Evolutionary conservation across 2,797 vertebrate species (phyloP).

Genomic region (Lycodopsis pacificus): DNA sequence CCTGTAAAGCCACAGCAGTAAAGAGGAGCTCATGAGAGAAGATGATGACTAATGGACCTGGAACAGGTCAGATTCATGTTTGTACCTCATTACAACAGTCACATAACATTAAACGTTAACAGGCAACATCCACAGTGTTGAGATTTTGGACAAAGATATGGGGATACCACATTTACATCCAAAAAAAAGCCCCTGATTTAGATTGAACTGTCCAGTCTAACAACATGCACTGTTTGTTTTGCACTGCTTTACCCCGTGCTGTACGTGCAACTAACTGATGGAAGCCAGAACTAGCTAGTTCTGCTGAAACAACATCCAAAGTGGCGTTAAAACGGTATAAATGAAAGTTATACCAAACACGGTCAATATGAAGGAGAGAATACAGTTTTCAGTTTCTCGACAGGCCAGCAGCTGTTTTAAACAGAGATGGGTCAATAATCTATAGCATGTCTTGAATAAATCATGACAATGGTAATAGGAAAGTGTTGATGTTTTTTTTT

Average conservation of each 20-base stretch:
- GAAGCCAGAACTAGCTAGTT: too few relatives aligned
- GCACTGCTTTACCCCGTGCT: too few relatives aligned
- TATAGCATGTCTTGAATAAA: too few relatives aligned
- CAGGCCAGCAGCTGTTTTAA: too few relatives aligned
- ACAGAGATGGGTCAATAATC: background rate
- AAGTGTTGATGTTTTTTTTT: too few relatives aligned
- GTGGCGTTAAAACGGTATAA: too few relatives aligned
- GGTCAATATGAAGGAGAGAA: too few relatives aligned
- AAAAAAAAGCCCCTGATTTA: background rate
- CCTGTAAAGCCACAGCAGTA: slow-evolving; percentile 70
- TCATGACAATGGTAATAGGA: too few relatives aligned
- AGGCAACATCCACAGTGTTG: background rate
- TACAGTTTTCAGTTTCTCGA: too few relatives aligned
- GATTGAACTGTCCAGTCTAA: background rate
- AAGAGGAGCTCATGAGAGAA: background rate
- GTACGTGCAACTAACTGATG: too few relatives aligned
- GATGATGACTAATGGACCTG: background rate
- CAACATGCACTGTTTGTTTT: background rate
- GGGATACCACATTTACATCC: background rate
- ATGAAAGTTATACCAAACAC: too few relatives aligned
- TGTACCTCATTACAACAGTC: background rate
- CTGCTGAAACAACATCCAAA: too few relatives aligned
- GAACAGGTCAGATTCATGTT: background rate
- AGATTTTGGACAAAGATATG: background rate
- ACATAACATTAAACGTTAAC: background rate